Conservation (phyloP, 2,113 vertebrate genomes). For the Prolemur simus region DNA sequence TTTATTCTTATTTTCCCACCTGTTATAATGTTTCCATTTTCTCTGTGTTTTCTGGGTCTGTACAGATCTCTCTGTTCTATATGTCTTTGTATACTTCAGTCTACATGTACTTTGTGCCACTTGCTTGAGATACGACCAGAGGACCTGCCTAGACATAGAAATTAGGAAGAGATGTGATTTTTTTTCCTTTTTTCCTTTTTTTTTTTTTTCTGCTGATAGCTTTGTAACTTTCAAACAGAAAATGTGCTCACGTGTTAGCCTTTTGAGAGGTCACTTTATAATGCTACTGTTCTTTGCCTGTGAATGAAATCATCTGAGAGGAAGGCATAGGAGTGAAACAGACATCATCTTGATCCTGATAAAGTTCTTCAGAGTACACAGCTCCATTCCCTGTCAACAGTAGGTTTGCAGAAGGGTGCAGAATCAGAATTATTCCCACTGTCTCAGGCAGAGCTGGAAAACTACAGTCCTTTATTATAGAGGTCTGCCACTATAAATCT, state of each 20-base stretch:
- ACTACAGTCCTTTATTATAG: background rate
- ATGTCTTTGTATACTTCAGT: background rate
- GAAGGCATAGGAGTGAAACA: background rate
- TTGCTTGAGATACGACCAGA: background rate
- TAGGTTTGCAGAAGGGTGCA: background rate
- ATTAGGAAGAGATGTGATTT: background rate
- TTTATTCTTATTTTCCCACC: background rate
- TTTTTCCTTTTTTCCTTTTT: background rate
- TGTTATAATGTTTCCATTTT: background rate
- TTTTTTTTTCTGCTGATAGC: background rate
- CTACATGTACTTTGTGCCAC: background rate
- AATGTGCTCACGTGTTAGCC: background rate
- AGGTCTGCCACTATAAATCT: background rate
- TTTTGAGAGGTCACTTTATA: background rate
- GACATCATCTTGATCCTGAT: background rate
- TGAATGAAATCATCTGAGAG: background rate
- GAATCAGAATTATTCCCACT: background rate
- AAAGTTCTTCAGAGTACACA: background rate
- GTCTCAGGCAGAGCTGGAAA: background rate
- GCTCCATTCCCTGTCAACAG: background rate
- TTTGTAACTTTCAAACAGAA: background rate
- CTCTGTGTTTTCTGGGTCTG: background rate
- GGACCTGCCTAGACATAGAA: background rate
- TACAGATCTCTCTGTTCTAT: background rate
- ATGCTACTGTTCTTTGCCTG: background rate